Evolutionary conservation across 2,888 invertebrate species (phyloP).

Genomic region (Eueremaeus valkanovi): DNA sequence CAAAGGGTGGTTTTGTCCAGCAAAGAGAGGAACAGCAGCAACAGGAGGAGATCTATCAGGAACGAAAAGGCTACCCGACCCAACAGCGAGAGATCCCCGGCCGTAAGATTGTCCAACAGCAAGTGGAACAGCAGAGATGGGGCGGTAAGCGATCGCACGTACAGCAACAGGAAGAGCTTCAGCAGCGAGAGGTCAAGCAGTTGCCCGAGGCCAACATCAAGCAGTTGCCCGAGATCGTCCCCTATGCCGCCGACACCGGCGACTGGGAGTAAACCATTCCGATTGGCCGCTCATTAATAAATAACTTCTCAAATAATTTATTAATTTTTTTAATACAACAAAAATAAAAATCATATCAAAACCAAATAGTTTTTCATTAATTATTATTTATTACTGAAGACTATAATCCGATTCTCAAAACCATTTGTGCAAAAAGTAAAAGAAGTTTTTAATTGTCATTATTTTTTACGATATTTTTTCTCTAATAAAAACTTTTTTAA

Average conservation of each 20-base stretch:
- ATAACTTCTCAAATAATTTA: background rate
- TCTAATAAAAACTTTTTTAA: no score
- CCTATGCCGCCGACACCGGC: background rate
- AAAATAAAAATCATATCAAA: background rate
- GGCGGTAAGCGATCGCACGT: background rate
- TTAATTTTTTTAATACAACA: background rate
- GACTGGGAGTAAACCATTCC: background rate
- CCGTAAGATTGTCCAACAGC: no score
- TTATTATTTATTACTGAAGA: no score
- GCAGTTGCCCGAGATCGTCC: background rate
- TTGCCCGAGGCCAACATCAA: background rate
- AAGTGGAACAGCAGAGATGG: no score
- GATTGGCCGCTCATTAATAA: background rate
- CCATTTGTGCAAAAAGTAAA: no score
- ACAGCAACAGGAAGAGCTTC: slow-evolving; percentile 3
- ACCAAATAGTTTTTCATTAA: no score
- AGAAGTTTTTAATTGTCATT: no score
- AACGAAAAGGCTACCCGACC: background rate
- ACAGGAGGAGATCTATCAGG: background rate
- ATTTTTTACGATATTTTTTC: no score
- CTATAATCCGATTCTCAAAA: no score
- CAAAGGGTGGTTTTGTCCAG: background rate
- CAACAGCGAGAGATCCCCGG: no score
- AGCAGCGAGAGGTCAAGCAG: no score
- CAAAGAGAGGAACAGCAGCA: background rate